Evolutionary conservation across 2,113 vertebrate species (phyloP), one percentile per base, ranked within the genome.

Genomic region (Triplophysa tibetana): DNA sequence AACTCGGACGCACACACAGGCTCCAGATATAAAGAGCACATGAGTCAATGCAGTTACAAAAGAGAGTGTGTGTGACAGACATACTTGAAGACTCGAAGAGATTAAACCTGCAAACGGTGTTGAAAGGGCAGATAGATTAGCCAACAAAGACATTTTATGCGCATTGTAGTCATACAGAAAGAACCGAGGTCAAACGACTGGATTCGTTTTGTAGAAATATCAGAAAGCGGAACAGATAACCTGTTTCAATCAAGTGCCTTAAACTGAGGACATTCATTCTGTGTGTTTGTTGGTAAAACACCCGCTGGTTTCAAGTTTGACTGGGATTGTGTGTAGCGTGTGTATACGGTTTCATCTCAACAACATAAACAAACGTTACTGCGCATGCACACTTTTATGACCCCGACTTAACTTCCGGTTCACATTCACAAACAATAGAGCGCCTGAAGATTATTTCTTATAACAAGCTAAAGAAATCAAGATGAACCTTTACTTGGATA

Each of bases 181-280:
- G 45, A 54, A 63, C 61, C 52, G 60, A 50, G 65, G 52, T 52
- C 72, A 62, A 52, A 33, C 7, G 45, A 52, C 45, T 33, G 45
- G 61, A 65, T 24, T n/a, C 67, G 19, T 81, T 68, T 16, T 61
- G 45, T 89, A 85, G 83, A 38, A 38, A 86, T 72, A 58, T 66
- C 17, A 79, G 85, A 85, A 58, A 75, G 21, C 38, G 21, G 58
- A 41, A 66, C 16, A 16, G 4, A 23, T 2, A 14, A 43, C 13
- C n/a, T 2, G 45, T 69, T 24, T 70, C 48, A 50, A 21, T 54
- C 6, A 65, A 41, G 86, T 87, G 89, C 91, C 91, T 91, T 88
- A 90, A 91, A 88, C 82, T 87, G 38, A 56, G 17, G 16, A n/a
- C 14, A 52, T 52, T 56, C 17, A 21, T 11, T 72, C 17, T 72